phyloP scores from a whole-genome alignment of 2,888 invertebrate species.

The Spisula subtruncata region DNA sequence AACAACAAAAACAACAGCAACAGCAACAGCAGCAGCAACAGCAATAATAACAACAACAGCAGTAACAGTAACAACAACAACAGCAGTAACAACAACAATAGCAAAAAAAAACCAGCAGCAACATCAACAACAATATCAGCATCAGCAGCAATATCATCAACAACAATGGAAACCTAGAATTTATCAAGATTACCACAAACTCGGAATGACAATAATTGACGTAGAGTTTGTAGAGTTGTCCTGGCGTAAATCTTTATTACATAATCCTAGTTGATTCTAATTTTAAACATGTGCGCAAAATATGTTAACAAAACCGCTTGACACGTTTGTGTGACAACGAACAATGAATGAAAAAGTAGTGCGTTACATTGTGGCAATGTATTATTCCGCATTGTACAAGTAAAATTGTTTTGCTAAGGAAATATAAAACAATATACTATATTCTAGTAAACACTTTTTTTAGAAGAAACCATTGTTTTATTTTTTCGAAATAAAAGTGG shows the following conservation, averaged over 20 bases:
- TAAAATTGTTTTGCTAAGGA: neutral
- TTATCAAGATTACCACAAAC: neutral
- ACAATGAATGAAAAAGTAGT: conserved; percentile 31
- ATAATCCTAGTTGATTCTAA: neutral
- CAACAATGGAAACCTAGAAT: neutral
- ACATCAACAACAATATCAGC: too few species aligned
- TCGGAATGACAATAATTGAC: neutral
- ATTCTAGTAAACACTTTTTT: neutral
- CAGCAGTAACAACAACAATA: too few species aligned
- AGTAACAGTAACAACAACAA: too few species aligned
- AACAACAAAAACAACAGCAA: too few species aligned
- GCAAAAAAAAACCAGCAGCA: too few species aligned
- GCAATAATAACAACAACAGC: too few species aligned
- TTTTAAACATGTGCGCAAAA: neutral
- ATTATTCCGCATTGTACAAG: neutral
- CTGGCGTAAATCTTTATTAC: conserved; percentile 1
- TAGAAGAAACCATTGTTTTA: neutral
- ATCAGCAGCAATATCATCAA: too few species aligned
- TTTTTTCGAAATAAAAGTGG: too few species aligned
- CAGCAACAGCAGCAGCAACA: too few species aligned
- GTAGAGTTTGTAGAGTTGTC: conserved; percentile 7
- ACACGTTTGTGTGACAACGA: neutral
- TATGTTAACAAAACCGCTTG: neutral
- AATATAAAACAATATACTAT: neutral
- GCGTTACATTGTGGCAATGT: neutral